Evolutionary conservation across 2,888 invertebrate genomes (phyloP).

Genomic region (Lamellibrachia satsuma): DNA sequence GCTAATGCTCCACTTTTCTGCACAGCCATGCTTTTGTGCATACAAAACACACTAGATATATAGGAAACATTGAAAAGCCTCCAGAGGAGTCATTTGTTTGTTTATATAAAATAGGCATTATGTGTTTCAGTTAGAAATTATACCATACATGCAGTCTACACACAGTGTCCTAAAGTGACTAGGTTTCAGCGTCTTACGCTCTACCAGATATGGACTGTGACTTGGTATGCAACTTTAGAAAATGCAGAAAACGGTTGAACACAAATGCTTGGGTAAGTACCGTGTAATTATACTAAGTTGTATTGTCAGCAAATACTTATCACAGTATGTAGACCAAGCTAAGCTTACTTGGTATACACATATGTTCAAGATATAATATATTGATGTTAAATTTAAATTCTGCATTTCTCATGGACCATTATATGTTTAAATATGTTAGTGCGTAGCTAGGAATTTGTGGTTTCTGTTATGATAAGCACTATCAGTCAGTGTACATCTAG

Average conservation of each 20-base stretch:
- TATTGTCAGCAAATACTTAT: background rate
- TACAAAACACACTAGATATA: too few relatives aligned
- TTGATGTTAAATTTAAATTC: too few relatives aligned
- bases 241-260: conserved; percentile 62
- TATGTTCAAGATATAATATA: too few relatives aligned
- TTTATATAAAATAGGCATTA: too few relatives aligned
- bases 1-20: too few relatives aligned
- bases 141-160: background rate
- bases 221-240: conserved; percentile 64
- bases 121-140: background rate
- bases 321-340: too few relatives aligned
- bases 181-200: background rate
- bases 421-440: background rate
- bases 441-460: background rate
- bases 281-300: background rate
- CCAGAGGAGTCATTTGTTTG: too few relatives aligned
- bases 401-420: too few relatives aligned
- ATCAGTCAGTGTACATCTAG: background rate
- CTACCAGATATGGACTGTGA: conserved; percentile 50
- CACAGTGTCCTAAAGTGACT: background rate
- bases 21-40: too few relatives aligned
- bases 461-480: background rate
- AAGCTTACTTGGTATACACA: too few relatives aligned
- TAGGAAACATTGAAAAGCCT: too few relatives aligned
- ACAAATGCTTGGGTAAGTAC: conserved; percentile 61